Evolutionary conservation across 2,797 vertebrate species (phyloP), one percentile per base, ranked within the genome.

Genomic region (Onychomys leucogaster): DNA sequence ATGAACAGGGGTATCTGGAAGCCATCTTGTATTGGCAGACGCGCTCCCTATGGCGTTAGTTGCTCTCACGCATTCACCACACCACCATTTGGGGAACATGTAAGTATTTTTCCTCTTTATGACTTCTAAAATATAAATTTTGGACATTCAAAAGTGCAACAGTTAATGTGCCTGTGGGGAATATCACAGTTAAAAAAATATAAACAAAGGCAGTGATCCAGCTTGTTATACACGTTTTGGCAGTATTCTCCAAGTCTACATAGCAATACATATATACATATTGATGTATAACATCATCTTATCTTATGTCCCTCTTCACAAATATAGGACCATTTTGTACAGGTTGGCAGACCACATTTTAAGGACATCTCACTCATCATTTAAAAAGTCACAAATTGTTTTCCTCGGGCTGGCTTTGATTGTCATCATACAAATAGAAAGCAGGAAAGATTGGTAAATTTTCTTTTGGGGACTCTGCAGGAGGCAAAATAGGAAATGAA

Each of bases 81-180:
- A 98, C 97, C 97, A 98, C 94, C 94, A 94, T 98, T 98, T 98
- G 98, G 98, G 97, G 98, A 98, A 98, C 94, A 98, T 67, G 98
- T 98, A 97, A 25, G 78, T 96, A 97, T 97, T 97, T 97, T 80
- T 97, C 98, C 98, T 99, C 98, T 98, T 98, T 99, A 98, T 99
- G 99, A 98, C 98, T 97, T 99, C 98, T 99, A 99, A 99, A 99
- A 99, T 99, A 99, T 99, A 99, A 98, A 96, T 99, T 99, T 98
- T 98, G 98, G 98, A 99, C 98, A 99, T 99, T 99, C 98, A 99
- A 99, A 99, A 99, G 99, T 99, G 99, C 99, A 99, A 99, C 99
- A 99, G 99, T 99, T 99, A 98, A 99, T 98, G 98, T 99, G 99
- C 99, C 99, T 99, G 98, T 98, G 98, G 99, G 99, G 98, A 98